These are phyloP conservation scores for Anarsia innoxiella DNA, from an alignment of 2,888 invertebrate species.

Conservation along the genomic window DNA sequence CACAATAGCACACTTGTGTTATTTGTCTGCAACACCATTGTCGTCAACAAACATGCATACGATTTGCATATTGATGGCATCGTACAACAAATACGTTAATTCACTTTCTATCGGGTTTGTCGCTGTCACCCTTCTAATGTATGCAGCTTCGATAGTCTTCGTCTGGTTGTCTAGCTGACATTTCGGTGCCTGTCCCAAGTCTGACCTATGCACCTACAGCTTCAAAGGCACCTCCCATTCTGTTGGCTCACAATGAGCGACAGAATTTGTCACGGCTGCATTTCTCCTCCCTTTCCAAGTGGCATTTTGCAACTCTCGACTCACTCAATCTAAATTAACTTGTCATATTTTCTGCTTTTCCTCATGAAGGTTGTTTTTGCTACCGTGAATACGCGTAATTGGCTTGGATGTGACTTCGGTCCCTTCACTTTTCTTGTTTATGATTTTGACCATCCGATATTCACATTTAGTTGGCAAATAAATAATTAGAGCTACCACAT, in stretches of 20 bases:
- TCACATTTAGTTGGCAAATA: no score
- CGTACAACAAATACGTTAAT: conserved; percentile 15
- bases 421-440: background rate
- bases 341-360: conserved; percentile 62
- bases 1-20: no score
- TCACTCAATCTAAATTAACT: conserved; percentile 60
- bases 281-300: conserved; percentile 48
- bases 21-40: no score
- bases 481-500: no score
- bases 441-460: no score
- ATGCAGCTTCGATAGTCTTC: conserved; percentile 28
- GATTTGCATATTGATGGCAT: conserved; percentile 4
- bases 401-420: conserved; percentile 19
- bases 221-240: conserved; percentile 31
- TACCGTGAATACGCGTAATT: conserved; percentile 33
- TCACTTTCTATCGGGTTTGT: conserved; percentile 43
- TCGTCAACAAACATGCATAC: no score
- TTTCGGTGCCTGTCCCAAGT: conserved; percentile 32
- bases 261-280: conserved; percentile 55
- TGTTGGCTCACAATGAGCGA: conserved; percentile 38
- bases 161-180: conserved; percentile 36
- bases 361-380: conserved; percentile 37
- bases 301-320: conserved; percentile 34
- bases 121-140: conserved; percentile 26
- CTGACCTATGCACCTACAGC: conserved; percentile 39